Base-by-base conservation (phyloP, 1,140 invertebrate genomes). In the Plectus sambesii region DNA sequence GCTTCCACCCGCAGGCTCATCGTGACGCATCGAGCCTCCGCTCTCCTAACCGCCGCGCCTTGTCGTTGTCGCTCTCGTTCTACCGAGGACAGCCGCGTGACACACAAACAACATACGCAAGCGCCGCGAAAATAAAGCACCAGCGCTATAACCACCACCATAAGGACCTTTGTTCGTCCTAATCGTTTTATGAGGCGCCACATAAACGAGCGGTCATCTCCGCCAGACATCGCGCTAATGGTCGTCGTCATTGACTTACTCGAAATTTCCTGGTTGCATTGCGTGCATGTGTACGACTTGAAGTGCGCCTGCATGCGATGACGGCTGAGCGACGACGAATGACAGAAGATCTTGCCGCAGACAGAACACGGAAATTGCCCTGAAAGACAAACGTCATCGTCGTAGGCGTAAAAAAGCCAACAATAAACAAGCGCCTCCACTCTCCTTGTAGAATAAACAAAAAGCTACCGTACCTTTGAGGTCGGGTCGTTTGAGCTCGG, bases 241-340 rank as follows among this genome's bases (percentile, higher is more conserved):
- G n/a, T n/a, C n/a, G n/a, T n/a, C 30, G n/a, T 9, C 30, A 33
- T 33, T n/a, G 9, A 15, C 39, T 8, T 45, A 58, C 56, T 58
- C 35, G 56, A 55, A 38, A 58, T 58, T 26, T 58, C 55, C 12
- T 58, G 15, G 35, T 58, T 57, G 42, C 56, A 58, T 44, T 55
- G 51, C 8, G 56, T 58, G 45, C 56, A 58, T 5, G 56, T 58
- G 33, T 58, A 58, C 29, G 49, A 53, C 35, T 58, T 58, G 45
- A 58, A 58, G 37, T 58, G 56, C 5, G 56, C 55, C 33, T 58
- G 56, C 56, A 58, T 58, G 19, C 56, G 5, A 24, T 58, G 56
- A 12, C 56, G 36, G 38, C 55, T 58, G 19, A 58, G 30, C 1
- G 56, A 58, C 6, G 54, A 58, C 9, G 51, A 55, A 24, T 58